These are phyloP conservation scores for Mesitornis unicolor DNA, from an alignment of 2,113 vertebrate genomes.

Conservation along the genomic window DNA sequence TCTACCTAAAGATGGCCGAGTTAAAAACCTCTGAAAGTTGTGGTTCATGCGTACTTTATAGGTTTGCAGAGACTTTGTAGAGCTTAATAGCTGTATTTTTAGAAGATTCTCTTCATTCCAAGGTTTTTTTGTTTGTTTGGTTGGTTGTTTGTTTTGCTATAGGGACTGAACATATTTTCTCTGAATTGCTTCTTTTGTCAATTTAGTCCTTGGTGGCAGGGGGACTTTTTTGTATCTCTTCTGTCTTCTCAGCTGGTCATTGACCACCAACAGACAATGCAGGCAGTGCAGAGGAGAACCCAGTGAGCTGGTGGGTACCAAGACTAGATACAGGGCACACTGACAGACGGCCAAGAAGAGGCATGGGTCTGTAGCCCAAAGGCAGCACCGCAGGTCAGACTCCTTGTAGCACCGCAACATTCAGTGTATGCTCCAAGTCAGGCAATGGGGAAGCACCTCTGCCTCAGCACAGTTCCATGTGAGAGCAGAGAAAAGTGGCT, in stretches of 20 bases:
- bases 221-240: neutral
- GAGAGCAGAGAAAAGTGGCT: neutral
- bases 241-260: neutral
- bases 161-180: neutral
- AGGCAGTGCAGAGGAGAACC: neutral
- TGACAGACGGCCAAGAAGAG: neutral
- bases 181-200: slow-evolving; percentile 8
- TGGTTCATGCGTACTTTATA: neutral
- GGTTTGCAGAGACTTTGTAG: neutral
- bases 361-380: neutral
- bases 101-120: neutral
- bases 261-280: neutral
- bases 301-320: neutral
- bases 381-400: neutral
- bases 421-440: neutral
- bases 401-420: neutral
- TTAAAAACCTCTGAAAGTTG: neutral
- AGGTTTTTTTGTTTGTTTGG: neutral
- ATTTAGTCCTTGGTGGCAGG: neutral
- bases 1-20: neutral
- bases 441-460: neutral
- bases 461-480: neutral
- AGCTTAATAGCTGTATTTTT: neutral
- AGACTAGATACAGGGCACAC: neutral
- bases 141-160: neutral